Evolutionary conservation across 1,140 invertebrate species (phyloP).

Genomic region (Pectinophora gossypiella): DNA sequence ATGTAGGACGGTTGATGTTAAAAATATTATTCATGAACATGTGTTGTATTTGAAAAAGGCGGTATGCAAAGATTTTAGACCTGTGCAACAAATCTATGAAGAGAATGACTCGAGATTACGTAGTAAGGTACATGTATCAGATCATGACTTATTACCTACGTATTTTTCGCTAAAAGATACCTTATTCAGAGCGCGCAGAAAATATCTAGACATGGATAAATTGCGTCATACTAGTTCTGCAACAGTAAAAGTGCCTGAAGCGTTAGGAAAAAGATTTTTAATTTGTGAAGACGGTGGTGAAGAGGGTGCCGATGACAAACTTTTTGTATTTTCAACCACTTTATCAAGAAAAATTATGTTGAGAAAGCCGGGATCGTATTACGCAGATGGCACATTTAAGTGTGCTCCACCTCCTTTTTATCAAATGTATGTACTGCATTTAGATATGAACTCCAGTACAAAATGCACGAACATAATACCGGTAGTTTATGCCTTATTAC

Average conservation of each 20-base stretch:
- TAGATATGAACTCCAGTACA: background rate
- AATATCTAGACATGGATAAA: background rate
- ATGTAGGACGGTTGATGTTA: background rate
- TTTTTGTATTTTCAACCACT: background rate
- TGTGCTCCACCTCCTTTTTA: background rate
- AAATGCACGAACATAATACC: background rate
- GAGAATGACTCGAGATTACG: background rate
- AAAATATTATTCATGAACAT: background rate
- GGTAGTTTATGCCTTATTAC: background rate
- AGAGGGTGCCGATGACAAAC: no score
- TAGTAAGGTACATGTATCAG: background rate
- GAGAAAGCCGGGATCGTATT: background rate
- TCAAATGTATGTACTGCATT: background rate
- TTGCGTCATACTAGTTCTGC: background rate
- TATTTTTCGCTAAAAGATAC: background rate
- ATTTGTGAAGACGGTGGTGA: no score
- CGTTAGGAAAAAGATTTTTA: background rate
- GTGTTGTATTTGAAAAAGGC: background rate
- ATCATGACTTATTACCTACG: background rate
- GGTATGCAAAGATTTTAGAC: background rate
- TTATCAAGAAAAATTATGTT: background rate
- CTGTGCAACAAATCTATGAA: background rate
- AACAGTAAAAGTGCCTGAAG: background rate
- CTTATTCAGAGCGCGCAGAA: background rate
- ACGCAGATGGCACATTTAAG: background rate